Base-by-base conservation (phyloP, 2,797 vertebrate species). In the Oreortyx pictus region DNA sequence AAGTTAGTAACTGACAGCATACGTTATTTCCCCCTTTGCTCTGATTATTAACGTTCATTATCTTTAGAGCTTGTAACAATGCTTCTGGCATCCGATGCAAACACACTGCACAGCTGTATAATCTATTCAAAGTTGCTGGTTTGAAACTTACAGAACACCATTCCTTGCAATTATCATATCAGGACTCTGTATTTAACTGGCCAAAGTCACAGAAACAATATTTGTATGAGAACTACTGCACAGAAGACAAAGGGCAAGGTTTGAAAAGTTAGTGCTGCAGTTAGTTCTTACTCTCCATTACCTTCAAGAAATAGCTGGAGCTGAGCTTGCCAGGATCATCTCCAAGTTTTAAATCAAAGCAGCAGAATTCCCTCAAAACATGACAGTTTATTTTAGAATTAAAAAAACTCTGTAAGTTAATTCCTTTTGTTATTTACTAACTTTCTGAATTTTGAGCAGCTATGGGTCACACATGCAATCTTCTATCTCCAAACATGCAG, bases 391-490 rank as follows among this genome's bases (percentile, higher is more conserved):
- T 31, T 94, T 82, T 13, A 52, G 86, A 91, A 92, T 75, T 13
- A 85, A 72, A 14, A 86, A 64, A 22, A 47, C 75, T 60, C 41
- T 68, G 43, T 39, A 77, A 92, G 85, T 56, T 89, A 82, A 72
- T 83, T 87, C 39, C 66, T 68, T 72, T 14, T 59, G 82, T 27
- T 89, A 49, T 62, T 87, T 85, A 89, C 86, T 73, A 77, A 47
- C 54, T 75, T 70, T 75, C 73, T 86, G 76, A 62, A 74, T 89
- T 89, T 87, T 83, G 46, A 81, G n/a, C 56, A 77, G 22, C 83
- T 73, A 80, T 13, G 17, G 29, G 66, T 75, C 73, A 89, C n/a
- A 56, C 15, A 68, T 68, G n/a, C 37, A 91, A 62, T 23, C n/a
- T 83, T 81, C 59, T 70, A 65, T 68, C 35, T 81, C 76, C 80